Evolutionary conservation across 2,888 invertebrate genomes (phyloP), one percentile per base, ranked within the genome.

Genomic region (Stenchaetothrips biformis): DNA sequence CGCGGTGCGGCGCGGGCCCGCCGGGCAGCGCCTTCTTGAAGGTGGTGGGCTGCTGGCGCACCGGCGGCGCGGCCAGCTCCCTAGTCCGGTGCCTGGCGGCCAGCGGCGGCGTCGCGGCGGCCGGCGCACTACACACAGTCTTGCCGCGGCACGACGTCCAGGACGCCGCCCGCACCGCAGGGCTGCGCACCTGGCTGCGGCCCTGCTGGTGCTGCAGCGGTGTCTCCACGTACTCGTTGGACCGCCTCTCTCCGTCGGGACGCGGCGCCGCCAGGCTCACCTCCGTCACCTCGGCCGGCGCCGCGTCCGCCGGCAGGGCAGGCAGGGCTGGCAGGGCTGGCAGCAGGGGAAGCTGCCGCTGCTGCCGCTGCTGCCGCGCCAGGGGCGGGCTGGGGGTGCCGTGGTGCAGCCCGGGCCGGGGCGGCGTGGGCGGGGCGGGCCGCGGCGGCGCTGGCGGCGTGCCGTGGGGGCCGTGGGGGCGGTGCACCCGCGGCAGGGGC

Each of bases 161-260:
- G 53, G 53, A 79, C 48, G 80, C 83, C 85, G 86, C 87, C 80
- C 83, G 87, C 86, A 84, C 89, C 89, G 86, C 89, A 89, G 86
- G 90, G 90, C 86, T 90, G 90, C 84, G 88, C 85, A 84, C 86
- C 84, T 87, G 91, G 88, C 85, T 90, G 87, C 82, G 87, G 87
- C 85, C 88, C 88, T 83, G 89, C 88, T 82, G 87, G 90, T 6
- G 67, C 86, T 91, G 90, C 86, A 92, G 90, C 84, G 93, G 95
- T 84, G 95, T 94, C 88, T 97, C 97, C 89, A 97, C 95, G 90
- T 97, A 97, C 88, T 96, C 95, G 90, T 97, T 97, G 87, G 92
- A 92, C 87, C 92, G 91, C 86, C 96, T 91, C 87, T 95, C 95
- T 86, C 91, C 92, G 88, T 94, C 94, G 85, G 96, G 95, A 87